Evolutionary conservation across 2,888 invertebrate genomes (phyloP), one percentile per base, ranked within the genome.

Genomic region (Patella pellucida): DNA sequence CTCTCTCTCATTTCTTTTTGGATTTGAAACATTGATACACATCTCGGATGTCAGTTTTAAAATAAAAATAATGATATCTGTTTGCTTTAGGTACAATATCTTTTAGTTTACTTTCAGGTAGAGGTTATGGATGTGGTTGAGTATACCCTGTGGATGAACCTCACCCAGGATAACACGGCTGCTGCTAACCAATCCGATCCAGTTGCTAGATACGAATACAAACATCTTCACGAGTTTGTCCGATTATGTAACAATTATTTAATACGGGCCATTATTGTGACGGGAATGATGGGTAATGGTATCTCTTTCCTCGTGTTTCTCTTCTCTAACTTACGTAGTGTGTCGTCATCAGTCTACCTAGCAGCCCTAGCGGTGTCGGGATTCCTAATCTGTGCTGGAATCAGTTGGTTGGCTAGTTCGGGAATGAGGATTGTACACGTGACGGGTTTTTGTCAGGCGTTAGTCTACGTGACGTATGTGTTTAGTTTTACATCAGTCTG

Each of bases 401-500:
- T 85, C 3, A 83, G 83, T 4, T 86, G 86, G 86, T 76, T 85
- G 15, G 84, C 85, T 70, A 81, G 81, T 12, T 75, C 85, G 15
- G 82, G 79, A 31, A 76, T 83, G n/a, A 73, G 73, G 12, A 78
- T 84, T 50, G 85, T 85, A 71, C 82, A 81, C 75, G 81, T 76
- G 15, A 71, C 82, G 31, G 85, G 82, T 15, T 79, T 84, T 51
- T 86, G 85, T 69, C 84, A 85, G 73, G 76, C 83, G 15, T 80
- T 84, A 0, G 84, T 85, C 12, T 86, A 83, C 71, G 67, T 82
- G 52, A 84, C 84, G 9, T 85, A 84, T 76, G 83, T 85, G 16
- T 83, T 85, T 76, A 84, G 85, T 19, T 86, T 86, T 69, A 82
- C 85, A 23, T 86, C 86, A 9, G 81, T 86, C 4, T 85, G 85